phyloP scores from a whole-genome alignment of 2,888 invertebrate genomes.

The Agriopis aurantiaria region DNA sequence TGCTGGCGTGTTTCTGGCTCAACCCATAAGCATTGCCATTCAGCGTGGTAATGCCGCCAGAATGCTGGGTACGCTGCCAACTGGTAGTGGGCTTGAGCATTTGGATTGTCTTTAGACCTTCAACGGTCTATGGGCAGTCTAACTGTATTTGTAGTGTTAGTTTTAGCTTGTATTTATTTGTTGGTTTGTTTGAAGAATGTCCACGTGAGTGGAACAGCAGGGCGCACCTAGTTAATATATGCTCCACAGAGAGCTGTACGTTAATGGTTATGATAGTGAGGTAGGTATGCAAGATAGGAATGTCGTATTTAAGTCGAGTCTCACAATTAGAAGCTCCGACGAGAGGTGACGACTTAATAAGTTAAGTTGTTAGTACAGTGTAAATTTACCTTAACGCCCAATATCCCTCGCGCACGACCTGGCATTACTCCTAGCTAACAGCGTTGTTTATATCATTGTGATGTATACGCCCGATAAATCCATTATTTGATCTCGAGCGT shows the following conservation, averaged over 20 bases:
- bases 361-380: conserved; percentile 81
- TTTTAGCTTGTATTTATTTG: too few species aligned
- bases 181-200: too few species aligned
- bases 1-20: too few species aligned
- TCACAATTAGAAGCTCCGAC: conserved; percentile 58
- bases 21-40: too few species aligned
- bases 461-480: conserved; percentile 51
- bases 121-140: too few species aligned
- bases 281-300: conserved; percentile 24
- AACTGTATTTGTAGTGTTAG: too few species aligned
- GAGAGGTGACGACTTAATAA: conserved; percentile 81
- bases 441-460: conserved; percentile 76
- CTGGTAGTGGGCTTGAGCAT: too few species aligned
- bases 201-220: too few species aligned
- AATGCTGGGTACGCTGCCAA: too few species aligned
- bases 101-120: too few species aligned
- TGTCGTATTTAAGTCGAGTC: conserved; percentile 49
- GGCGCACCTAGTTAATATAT: too few species aligned
- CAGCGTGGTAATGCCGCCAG: too few species aligned
- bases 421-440: conserved; percentile 82
- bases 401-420: conserved; percentile 70
- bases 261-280: conserved; percentile 42
- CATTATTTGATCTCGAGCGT: conserved; percentile 42
- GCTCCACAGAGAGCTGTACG: neutral
- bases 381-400: conserved; percentile 84